Base-by-base conservation (phyloP, 2,888 invertebrate species). In the Caenorhabditis sp. region DNA sequence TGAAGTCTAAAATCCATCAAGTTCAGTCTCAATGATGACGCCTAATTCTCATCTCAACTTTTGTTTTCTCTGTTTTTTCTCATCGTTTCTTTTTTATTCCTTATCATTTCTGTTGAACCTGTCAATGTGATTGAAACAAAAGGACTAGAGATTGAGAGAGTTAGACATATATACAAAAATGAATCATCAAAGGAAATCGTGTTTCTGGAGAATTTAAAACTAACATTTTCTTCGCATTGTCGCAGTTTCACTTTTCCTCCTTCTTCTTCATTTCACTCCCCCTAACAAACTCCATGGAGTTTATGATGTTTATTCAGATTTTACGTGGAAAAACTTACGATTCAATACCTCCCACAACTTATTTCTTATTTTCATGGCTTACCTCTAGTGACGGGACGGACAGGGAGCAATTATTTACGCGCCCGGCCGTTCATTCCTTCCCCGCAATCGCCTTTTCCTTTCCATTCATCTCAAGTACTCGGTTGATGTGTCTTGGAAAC, bases 381-480 rank as follows among this genome's bases (percentile, higher is more conserved):
- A n/a, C n/a, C 38, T 63, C 22, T 35, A 19, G 24, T 26, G 44
- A 38, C 19, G 19, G 56, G 28, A 31, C 44, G 49, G 58, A 28
- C 26, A 58, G 28, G 66, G 69, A 70, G 70, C 70, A 70, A 70
- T 79, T 79, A 79, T 79, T 79, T 70, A 79, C 79, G 79, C 70
- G 70, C 8, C 59, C 38, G 51, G n/a, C 44, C 68, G 28, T 51
- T 70, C 69, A 16, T 49, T 69, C 58, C 3, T 26, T n/a, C 35
- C n/a, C 56, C 63, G 47, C 54, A 79, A 79, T 79, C 64, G 70
- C 58, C 70, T 64, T 77, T 77, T 77, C 63, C 63, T 69, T 76
- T 51, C 63, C 77, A 77, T 77, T 77, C 77, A 77, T 77, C 77
- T 77, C 77, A 77, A 77, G 77, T 77, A 59, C 66, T 75, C 64